Evolutionary conservation across 2,113 vertebrate species (phyloP).

Genomic region (pig (Sus scrofa)): DNA sequence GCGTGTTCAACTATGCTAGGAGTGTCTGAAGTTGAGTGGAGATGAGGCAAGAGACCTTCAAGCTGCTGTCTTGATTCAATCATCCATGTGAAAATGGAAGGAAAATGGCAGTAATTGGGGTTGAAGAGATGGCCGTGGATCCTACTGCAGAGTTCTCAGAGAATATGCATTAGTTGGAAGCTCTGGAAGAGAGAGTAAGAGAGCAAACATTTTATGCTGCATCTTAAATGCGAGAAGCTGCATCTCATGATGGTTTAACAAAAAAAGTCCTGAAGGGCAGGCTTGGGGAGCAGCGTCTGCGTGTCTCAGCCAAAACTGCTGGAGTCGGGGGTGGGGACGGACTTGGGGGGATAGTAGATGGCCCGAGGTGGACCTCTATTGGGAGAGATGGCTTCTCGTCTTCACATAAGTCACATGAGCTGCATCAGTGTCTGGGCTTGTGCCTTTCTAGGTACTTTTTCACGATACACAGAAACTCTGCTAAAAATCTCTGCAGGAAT

Average conservation of each 20-base stretch:
- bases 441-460: neutral
- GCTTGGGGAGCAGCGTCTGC: neutral
- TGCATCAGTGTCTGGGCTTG: neutral
- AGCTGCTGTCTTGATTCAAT: too few relatives aligned
- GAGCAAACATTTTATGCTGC: neutral
- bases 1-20: neutral
- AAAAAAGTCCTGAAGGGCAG: neutral
- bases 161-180: neutral
- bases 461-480: neutral
- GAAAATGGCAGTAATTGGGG: neutral
- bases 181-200: neutral
- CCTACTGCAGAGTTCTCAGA: neutral
- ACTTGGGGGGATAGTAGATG: neutral
- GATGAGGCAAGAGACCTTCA: too few relatives aligned
- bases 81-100: neutral
- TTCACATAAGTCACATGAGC: neutral
- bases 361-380: neutral
- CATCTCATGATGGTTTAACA: too few relatives aligned
- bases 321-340: neutral
- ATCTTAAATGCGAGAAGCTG: neutral
- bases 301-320: neutral
- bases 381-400: neutral
- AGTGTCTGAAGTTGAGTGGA: neutral
- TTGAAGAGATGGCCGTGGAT: neutral
- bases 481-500: slow-evolving; percentile 20